A percentile compares a stretch with the other conserved stretches of the same genome.
Evolutionary conservation across 2,888 invertebrate species (phyloP).

Genomic region (Pseudolycoriella hygida): DNA sequence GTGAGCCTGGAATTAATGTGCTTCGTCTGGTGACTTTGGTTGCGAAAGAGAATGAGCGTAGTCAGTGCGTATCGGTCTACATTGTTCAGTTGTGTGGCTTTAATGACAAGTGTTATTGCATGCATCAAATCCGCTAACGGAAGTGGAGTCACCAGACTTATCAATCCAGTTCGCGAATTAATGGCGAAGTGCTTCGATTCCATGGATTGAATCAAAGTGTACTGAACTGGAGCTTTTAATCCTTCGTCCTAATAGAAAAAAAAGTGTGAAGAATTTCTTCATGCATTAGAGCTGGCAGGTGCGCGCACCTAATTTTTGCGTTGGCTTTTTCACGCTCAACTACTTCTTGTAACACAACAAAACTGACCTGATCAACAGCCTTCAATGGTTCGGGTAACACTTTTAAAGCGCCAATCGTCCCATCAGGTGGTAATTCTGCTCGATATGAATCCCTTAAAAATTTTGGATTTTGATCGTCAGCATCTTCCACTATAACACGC

Average conservation of each 20-base stretch:
- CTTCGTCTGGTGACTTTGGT: constrained; percentile 32
- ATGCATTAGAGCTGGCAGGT: too few relatives aligned
- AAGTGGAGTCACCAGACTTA: constrained; percentile 23
- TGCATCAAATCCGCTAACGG: constrained; percentile 36
- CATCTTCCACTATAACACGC: constrained; percentile 64
- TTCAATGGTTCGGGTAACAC: constrained; percentile 55
- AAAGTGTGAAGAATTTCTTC: neutral
- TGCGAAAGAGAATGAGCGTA: constrained; percentile 50
- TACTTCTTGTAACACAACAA: neutral
- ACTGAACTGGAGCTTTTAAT: constrained; percentile 27
- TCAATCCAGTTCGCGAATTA: constrained; percentile 24
- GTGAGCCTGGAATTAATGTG: constrained; percentile 26
- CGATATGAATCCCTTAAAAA: constrained; percentile 60
- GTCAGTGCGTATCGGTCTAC: constrained; percentile 73
- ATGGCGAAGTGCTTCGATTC: constrained; percentile 28
- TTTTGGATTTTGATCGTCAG: constrained; percentile 81
- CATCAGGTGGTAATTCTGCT: constrained; percentile 45
- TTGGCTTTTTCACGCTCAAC: too few relatives aligned
- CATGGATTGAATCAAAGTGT: constrained; percentile 26
- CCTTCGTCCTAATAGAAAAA: constrained; percentile 20
- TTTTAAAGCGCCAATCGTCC: constrained; percentile 33
- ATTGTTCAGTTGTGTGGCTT: constrained; percentile 72
- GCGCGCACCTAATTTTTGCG: too few relatives aligned
- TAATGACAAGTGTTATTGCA: constrained; percentile 63
- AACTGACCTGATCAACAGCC: constrained; percentile 54